A percentile compares a stretch with the other conserved stretches of the same genome.
These are phyloP conservation scores for Dusona sp. DNA, from an alignment of 2,888 invertebrate genomes.

Conservation along the genomic window DNA sequence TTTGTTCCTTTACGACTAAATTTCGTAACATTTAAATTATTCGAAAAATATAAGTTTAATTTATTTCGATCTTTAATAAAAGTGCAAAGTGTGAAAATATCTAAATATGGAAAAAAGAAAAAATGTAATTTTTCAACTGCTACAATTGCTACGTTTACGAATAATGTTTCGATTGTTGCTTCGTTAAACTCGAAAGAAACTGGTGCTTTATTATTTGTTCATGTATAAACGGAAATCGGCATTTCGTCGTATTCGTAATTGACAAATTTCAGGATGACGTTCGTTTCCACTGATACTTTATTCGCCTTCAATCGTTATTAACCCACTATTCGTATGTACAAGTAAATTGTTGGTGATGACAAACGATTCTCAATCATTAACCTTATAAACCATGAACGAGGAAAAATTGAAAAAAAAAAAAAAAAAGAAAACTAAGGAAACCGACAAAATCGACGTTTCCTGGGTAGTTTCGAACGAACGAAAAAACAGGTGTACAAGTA, in stretches of 20 bases:
- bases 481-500: slow-evolving; percentile 29
- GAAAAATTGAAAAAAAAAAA: neutral
- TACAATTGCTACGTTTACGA: neutral
- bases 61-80: neutral
- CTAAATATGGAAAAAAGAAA: neutral
- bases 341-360: slow-evolving; percentile 75
- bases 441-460: slow-evolving; percentile 4
- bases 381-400: slow-evolving; percentile 27
- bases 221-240: slow-evolving; percentile 19
- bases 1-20: neutral
- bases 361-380: slow-evolving; percentile 42
- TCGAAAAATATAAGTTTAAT: neutral
- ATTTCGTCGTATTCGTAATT: slow-evolving; percentile 10
- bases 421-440: neutral
- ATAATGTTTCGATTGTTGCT: neutral
- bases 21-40: neutral
- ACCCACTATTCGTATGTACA: slow-evolving; percentile 81
- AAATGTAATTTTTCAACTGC: neutral
- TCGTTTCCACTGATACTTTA: slow-evolving; percentile 79
- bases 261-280: slow-evolving; percentile 15
- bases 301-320: slow-evolving; percentile 81
- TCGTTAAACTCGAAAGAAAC: neutral
- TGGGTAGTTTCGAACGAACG: slow-evolving; percentile 2
- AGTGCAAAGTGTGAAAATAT: neutral
- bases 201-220: slow-evolving; percentile 3